phyloP scores from a whole-genome alignment of 2,888 invertebrate species.

The Steinernema scapterisci region DNA sequence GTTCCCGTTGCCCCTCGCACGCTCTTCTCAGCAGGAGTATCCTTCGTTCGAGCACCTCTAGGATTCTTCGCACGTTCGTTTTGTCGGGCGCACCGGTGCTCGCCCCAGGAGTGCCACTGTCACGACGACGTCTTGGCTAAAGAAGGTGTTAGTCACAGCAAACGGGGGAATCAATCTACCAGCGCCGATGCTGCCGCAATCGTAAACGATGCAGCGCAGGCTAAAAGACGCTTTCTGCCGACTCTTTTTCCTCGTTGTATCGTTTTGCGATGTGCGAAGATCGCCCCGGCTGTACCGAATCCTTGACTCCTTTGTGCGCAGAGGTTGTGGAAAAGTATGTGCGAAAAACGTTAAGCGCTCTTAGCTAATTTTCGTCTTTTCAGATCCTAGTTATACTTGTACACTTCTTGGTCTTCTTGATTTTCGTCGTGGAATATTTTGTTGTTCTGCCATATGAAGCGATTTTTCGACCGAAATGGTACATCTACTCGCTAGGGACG shows the following conservation, averaged over 20 bases:
- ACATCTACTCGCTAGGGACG: slow-evolving; percentile 35
- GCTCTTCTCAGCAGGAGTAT: slow-evolving; percentile 7
- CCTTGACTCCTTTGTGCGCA: slow-evolving; percentile 3
- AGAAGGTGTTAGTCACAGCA: slow-evolving; percentile 2
- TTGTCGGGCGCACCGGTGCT: neutral
- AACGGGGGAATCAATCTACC: neutral
- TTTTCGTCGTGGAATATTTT: slow-evolving; percentile 28
- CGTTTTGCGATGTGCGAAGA: slow-evolving; percentile 4
- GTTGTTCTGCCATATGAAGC: slow-evolving; percentile 48
- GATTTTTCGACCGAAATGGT: slow-evolving; percentile 39
- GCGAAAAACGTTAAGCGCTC: neutral
- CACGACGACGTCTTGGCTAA: neutral
- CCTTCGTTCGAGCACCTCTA: neutral
- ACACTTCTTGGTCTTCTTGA: slow-evolving; percentile 45
- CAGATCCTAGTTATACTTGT: slow-evolving; percentile 44
- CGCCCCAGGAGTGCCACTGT: too few species aligned
- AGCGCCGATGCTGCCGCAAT: neutral
- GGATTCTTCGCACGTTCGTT: neutral
- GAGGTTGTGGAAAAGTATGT: slow-evolving; percentile 12
- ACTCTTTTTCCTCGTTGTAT: neutral
- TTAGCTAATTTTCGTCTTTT: slow-evolving; percentile 7
- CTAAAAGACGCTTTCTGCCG: neutral
- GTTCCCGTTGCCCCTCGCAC: neutral
- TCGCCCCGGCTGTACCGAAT: neutral
- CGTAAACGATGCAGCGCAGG: slow-evolving; percentile 5